phyloP scores from a whole-genome alignment of 2,888 invertebrate genomes.

The Erebia epiphron region DNA sequence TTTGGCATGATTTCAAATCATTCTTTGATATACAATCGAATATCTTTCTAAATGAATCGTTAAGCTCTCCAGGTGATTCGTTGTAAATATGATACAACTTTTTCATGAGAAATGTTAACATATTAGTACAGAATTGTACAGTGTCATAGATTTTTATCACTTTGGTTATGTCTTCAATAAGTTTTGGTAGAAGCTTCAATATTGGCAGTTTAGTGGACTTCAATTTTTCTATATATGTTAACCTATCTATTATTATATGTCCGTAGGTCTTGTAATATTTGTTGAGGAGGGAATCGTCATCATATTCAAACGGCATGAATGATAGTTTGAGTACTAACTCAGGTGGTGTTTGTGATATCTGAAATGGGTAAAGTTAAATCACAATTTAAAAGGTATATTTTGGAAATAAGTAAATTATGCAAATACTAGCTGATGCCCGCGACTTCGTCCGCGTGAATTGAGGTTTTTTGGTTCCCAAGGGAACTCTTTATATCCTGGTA shows the following conservation, averaged over 20 bases:
- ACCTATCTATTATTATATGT: slow-evolving; percentile 64
- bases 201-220: slow-evolving; percentile 52
- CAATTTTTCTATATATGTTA: slow-evolving; percentile 62
- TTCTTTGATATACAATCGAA: slow-evolving; percentile 54
- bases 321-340: slow-evolving; percentile 68
- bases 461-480: no score
- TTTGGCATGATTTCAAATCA: slow-evolving; percentile 54
- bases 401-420: no score
- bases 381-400: no score
- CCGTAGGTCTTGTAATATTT: slow-evolving; percentile 71
- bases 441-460: no score
- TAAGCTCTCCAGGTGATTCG: slow-evolving; percentile 52
- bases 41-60: slow-evolving; percentile 50
- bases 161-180: slow-evolving; percentile 59
- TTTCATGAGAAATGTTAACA: slow-evolving; percentile 60
- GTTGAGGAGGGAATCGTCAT: slow-evolving; percentile 50
- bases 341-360: slow-evolving; percentile 58
- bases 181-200: slow-evolving; percentile 59
- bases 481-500: no score
- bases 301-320: slow-evolving; percentile 65
- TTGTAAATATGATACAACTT: slow-evolving; percentile 61
- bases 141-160: slow-evolving; percentile 60
- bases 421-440: no score
- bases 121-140: slow-evolving; percentile 55
- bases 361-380: slow-evolving; percentile 44